Conservation (phyloP, 2,888 invertebrate species). For the Opisthograptis luteolata region DNA sequence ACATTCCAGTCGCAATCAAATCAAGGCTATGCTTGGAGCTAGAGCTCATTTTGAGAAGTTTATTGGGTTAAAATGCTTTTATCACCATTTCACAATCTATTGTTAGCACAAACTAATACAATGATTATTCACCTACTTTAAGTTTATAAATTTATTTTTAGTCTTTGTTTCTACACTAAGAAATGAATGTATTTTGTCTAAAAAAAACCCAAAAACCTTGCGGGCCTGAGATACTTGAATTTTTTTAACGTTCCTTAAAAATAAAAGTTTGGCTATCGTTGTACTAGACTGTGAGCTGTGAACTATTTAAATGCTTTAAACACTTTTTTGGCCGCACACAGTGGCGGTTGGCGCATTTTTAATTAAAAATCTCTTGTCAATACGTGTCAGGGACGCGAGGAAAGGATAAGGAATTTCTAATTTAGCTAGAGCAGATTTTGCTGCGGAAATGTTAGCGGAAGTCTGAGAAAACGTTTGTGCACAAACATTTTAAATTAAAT, state of each 20-base stretch:
- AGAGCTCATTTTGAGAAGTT: too few relatives aligned
- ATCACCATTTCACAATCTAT: too few relatives aligned
- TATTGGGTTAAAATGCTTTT: too few relatives aligned
- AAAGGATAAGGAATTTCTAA: slow-evolving; percentile 15
- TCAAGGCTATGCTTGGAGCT: too few relatives aligned
- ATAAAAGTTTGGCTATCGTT: slow-evolving; percentile 8
- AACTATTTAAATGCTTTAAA: slow-evolving; percentile 62
- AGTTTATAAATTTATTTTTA: too few relatives aligned
- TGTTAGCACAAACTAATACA: too few relatives aligned
- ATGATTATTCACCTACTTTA: too few relatives aligned
- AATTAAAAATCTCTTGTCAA: slow-evolving; percentile 24
- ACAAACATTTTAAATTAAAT: too few relatives aligned
- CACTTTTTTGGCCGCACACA: slow-evolving; percentile 35
- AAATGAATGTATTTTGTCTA: too few relatives aligned
- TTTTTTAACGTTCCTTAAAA: neutral
- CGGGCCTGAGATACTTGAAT: neutral
- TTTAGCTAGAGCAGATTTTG: slow-evolving; percentile 1
- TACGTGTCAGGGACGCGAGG: neutral
- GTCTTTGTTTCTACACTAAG: too few relatives aligned
- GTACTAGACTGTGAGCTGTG: slow-evolving; percentile 46
- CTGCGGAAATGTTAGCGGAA: neutral
- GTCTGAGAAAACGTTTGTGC: neutral
- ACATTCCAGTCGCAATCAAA: too few relatives aligned
- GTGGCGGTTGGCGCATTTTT: slow-evolving; percentile 9
- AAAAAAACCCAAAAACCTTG: neutral